These are phyloP conservation scores for Slavum lentiscoides DNA, from an alignment of 2,888 invertebrate genomes.

Conservation along the genomic window DNA sequence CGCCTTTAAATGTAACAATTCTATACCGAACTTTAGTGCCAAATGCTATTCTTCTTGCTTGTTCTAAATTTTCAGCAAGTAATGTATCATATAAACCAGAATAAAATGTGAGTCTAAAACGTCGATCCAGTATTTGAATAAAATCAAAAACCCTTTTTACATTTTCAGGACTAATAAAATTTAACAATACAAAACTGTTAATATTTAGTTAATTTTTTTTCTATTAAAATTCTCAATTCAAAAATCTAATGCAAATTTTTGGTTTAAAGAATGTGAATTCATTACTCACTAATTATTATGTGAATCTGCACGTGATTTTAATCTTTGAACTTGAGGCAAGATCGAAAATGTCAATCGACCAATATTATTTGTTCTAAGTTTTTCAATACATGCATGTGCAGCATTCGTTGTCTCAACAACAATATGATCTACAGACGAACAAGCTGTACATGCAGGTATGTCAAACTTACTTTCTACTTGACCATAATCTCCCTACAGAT, in stretches of 20 bases:
- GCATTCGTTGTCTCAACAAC: conserved; percentile 87
- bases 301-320: conserved; percentile 23
- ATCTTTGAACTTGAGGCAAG: conserved; percentile 35
- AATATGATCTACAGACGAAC: conserved; percentile 85
- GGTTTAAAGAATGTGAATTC: background rate
- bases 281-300: conserved; percentile 37
- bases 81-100: conserved; percentile 85
- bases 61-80: conserved; percentile 82
- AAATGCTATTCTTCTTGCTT: conserved; percentile 86
- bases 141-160: conserved; percentile 89
- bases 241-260: background rate
- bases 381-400: conserved; percentile 81
- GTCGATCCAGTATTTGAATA: conserved; percentile 76
- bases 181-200: conserved; percentile 61
- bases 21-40: conserved; percentile 70
- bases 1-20: conserved; percentile 85
- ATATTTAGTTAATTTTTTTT: conserved; percentile 57
- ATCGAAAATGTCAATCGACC: conserved; percentile 77
- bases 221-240: background rate
- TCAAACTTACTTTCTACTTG: conserved; percentile 91
- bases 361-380: conserved; percentile 74
- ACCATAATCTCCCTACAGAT: conserved; percentile 88
- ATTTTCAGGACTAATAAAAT: conserved; percentile 72
- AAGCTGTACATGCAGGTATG: conserved; percentile 92
- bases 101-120: conserved; percentile 85